Evolutionary conservation across 2,113 vertebrate species (phyloP).

Genomic region (Zootoca vivipara): DNA sequence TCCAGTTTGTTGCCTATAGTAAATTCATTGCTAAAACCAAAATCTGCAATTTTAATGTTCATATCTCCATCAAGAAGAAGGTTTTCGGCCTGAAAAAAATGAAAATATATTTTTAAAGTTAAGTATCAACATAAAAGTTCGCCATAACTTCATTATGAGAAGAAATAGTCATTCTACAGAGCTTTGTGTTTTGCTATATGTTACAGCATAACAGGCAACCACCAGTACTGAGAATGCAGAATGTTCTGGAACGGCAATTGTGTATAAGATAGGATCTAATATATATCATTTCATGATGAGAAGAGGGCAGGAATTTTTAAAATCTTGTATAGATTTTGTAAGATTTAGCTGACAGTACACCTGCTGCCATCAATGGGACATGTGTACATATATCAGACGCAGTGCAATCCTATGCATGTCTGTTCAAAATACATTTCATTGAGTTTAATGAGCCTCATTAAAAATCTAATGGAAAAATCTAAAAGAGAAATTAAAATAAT

Average conservation of each 20-base stretch:
- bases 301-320: neutral
- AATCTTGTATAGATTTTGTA: neutral
- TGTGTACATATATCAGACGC: neutral
- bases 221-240: neutral
- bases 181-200: neutral
- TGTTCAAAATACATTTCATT: neutral
- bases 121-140: neutral
- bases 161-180: neutral
- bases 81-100: conserved; percentile 91
- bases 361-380: neutral
- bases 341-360: neutral
- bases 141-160: neutral
- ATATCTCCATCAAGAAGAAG: conserved; percentile 94
- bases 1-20: conserved; percentile 95
- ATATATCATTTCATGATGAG: neutral
- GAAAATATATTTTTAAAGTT: conserved; percentile 44
- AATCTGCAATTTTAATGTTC: conserved; percentile 99
- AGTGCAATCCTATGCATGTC: neutral
- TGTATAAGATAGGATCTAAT: neutral
- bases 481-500: neutral
- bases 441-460: neutral
- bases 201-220: neutral
- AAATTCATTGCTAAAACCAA: conserved; percentile 98
- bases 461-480: neutral
- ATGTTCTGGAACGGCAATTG: neutral